Percentiles rank a stretch among this genome's conserved stretches.
phyloP scores from a whole-genome alignment of 2,888 invertebrate species.

The Petrolisthes manimaculis region DNA sequence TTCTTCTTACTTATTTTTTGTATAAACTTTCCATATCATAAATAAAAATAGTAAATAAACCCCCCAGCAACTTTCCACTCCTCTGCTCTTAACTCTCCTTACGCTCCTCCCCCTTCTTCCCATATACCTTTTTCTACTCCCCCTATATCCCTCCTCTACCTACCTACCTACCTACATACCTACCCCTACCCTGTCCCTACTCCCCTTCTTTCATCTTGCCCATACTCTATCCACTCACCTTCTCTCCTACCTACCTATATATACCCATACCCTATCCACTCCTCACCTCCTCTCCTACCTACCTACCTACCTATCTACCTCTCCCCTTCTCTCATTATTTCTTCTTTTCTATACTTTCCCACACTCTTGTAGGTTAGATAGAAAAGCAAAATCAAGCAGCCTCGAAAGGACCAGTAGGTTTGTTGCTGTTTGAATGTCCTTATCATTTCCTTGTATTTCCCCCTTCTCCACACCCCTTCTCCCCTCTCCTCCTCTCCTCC shows the following conservation, averaged over 20 bases:
- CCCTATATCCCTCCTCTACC: neutral
- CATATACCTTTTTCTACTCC: neutral
- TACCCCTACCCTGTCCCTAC: neutral
- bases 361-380: no score
- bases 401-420: neutral
- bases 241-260: neutral
- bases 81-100: no score
- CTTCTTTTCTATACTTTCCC: neutral
- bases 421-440: no score
- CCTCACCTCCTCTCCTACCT: constrained; percentile 10
- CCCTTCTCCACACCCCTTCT: no score
- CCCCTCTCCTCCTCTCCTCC: neutral
- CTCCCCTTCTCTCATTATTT: neutral
- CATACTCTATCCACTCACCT: neutral
- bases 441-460: no score
- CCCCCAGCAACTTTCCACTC: no score
- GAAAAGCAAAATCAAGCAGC: neutral
- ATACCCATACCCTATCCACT: no score
- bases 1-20: neutral
- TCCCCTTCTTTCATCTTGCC: neutral
- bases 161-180: neutral
- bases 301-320: neutral
- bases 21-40: no score
- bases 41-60: no score
- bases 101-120: no score